A percentile compares a stretch with the other conserved stretches of the same genome.
Evolutionary conservation across 2,113 vertebrate genomes (phyloP).

Genomic region (Chelonoidis abingdonii): DNA sequence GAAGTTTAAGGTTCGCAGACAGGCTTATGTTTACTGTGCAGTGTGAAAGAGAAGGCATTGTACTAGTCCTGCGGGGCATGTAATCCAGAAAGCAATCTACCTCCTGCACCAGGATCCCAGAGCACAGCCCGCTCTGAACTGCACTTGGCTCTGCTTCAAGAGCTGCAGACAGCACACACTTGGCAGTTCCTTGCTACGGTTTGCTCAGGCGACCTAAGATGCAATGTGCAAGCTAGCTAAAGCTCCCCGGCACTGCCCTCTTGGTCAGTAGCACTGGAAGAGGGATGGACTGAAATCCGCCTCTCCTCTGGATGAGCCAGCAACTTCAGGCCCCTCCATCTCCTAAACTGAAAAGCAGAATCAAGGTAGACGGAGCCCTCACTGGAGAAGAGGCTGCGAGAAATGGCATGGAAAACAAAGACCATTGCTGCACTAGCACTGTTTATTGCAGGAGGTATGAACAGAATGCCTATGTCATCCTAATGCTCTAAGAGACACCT

Average conservation of each 20-base stretch:
- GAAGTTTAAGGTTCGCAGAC: fast-evolving
- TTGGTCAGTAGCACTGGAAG: neutral
- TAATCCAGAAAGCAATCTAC: neutral
- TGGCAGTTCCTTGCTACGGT: slow-evolving; percentile 65
- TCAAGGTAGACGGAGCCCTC: fast-evolving
- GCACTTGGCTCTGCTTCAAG: neutral
- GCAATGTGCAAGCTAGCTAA: slow-evolving; percentile 8
- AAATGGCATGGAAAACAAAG: neutral
- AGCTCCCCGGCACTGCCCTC: neutral
- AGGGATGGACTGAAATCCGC: neutral
- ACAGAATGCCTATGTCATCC: neutral
- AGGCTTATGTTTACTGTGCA: neutral
- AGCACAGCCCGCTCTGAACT: neutral
- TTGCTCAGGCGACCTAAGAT: neutral
- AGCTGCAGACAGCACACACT: fast-evolving
- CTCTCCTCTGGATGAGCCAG: neutral
- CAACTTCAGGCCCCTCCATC: neutral
- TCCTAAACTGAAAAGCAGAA: neutral
- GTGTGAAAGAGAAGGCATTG: neutral
- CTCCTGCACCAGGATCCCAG: fast-evolving
- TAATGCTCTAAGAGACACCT: neutral
- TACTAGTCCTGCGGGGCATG: neutral
- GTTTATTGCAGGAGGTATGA: neutral
- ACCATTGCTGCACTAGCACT: fast-evolving
- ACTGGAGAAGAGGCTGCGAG: neutral